These are phyloP conservation scores for Pithys albifrons DNA, from an alignment of 2,113 vertebrate genomes.

Conservation along the genomic window DNA sequence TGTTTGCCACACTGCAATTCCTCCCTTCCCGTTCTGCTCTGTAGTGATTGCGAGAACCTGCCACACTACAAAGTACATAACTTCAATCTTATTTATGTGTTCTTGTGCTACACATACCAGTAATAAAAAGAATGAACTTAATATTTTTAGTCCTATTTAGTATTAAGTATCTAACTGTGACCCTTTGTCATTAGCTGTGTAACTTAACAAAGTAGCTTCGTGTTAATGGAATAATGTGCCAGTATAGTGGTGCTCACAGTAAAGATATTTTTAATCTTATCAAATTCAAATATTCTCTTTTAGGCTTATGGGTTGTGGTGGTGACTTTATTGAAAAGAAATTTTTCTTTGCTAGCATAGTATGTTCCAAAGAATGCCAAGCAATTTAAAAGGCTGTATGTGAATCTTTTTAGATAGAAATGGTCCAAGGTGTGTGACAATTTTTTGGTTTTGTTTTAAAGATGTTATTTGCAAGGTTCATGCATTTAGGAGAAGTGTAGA, in stretches of 20 bases:
- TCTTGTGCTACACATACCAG: not conserved
- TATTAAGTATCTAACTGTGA: not conserved
- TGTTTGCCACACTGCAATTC: not conserved
- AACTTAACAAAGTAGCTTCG: not conserved
- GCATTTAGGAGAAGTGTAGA: not conserved
- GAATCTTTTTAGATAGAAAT: not conserved
- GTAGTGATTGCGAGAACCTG: not conserved
- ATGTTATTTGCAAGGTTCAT: not conserved
- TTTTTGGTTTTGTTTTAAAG: not conserved
- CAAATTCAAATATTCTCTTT: not conserved
- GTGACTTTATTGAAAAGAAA: not conserved
- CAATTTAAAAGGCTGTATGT: not conserved
- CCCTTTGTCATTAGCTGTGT: not conserved
- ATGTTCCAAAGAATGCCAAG: not conserved
- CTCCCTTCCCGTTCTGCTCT: not conserved
- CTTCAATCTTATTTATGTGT: not conserved
- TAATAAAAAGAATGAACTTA: not conserved
- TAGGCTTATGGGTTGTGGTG: not conserved
- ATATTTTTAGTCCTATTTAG: not conserved
- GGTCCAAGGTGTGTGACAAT: rapidly evolving
- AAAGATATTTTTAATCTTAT: not conserved
- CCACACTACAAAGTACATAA: not conserved
- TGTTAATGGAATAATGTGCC: not conserved
- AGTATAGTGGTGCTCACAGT: not conserved
- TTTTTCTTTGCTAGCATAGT: not conserved